Conservation (phyloP, 2,113 vertebrate genomes). For the Lampris megalopsis region DNA sequence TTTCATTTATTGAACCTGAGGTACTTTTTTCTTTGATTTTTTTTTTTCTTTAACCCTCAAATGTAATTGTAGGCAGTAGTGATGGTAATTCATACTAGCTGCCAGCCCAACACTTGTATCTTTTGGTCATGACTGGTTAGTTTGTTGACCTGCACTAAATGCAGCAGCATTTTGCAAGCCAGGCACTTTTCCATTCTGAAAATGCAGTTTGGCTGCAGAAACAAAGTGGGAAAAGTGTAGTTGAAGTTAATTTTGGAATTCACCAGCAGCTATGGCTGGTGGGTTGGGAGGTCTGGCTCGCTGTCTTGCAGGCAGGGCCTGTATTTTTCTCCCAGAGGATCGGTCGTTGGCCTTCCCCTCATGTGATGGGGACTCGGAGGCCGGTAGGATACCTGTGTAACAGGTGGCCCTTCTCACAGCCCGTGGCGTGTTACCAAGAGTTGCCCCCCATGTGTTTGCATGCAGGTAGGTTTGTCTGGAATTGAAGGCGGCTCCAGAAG, state of each 20-base stretch:
- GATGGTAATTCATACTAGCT: constrained; percentile 13
- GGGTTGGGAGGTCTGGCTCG: constrained; percentile 35
- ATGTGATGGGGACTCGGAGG: constrained; percentile 51
- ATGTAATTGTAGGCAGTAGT: constrained; percentile 11
- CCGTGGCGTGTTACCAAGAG: not conserved
- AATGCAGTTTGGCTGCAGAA: constrained; percentile 13
- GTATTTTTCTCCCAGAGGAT: constrained; percentile 57
- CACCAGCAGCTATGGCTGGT: constrained; percentile 15
- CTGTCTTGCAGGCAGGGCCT: constrained; percentile 45
- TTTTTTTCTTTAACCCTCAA: constrained; percentile 5
- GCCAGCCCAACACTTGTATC: constrained; percentile 48
- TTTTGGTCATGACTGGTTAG: constrained; percentile 16
- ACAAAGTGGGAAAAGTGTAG: constrained; percentile 15
- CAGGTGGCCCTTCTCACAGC: constrained; percentile 47
- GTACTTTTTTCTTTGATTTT: not conserved
- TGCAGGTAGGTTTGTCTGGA: too few relatives aligned
- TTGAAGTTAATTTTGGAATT: not conserved
- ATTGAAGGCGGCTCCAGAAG: too few relatives aligned
- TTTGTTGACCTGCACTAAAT: constrained; percentile 7
- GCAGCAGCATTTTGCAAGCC: not conserved
- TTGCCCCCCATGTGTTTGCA: not conserved
- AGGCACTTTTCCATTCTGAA: constrained; percentile 41
- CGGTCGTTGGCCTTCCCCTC: constrained; percentile 6
- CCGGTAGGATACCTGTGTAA: constrained; percentile 58
- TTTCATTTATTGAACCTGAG: constrained; percentile 28